These are phyloP conservation scores for Agrochola litura DNA, from an alignment of 2,888 invertebrate genomes.

Conservation along the genomic window DNA sequence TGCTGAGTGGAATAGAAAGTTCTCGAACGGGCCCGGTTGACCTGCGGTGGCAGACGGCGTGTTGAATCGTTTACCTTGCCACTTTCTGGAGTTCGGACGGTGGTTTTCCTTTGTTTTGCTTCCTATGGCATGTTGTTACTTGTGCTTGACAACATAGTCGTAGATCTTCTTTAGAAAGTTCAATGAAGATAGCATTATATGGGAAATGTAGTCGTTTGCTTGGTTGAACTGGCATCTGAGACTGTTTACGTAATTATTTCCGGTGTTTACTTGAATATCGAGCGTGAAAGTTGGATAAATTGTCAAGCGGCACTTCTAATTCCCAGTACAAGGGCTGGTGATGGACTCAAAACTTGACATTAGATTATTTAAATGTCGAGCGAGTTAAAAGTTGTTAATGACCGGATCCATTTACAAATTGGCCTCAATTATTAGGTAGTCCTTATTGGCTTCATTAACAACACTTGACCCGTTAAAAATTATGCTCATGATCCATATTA, in stretches of 20 bases:
- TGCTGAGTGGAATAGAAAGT: conserved; percentile 84
- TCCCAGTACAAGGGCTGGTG: background rate
- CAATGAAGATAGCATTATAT: conserved; percentile 39
- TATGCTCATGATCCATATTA: background rate
- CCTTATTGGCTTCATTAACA: conserved; percentile 26
- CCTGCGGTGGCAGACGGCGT: conserved; percentile 70
- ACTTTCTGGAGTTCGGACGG: conserved; percentile 66
- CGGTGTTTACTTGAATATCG: conserved; percentile 1
- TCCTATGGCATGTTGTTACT: conserved; percentile 48
- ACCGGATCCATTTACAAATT: conserved; percentile 29
- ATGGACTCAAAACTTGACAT: conserved; percentile 17
- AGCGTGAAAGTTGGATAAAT: conserved; percentile 1
- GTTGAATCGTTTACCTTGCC: conserved; percentile 76
- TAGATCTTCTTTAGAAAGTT: conserved; percentile 54
- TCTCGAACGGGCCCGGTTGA: conserved; percentile 75
- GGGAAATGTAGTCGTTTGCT: conserved; percentile 37
- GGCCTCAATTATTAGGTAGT: conserved; percentile 31
- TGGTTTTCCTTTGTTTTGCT: conserved; percentile 70
- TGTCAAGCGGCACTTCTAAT: background rate
- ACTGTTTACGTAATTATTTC: conserved; percentile 38
- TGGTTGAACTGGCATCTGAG: background rate
- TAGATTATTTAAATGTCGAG: conserved; percentile 43
- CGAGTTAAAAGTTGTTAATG: conserved; percentile 39
- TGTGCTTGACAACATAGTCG: conserved; percentile 41
- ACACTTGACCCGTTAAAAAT: background rate